Base-by-base conservation (phyloP, 2,797 vertebrate genomes). In the Cyprinodon diabolis region DNA sequence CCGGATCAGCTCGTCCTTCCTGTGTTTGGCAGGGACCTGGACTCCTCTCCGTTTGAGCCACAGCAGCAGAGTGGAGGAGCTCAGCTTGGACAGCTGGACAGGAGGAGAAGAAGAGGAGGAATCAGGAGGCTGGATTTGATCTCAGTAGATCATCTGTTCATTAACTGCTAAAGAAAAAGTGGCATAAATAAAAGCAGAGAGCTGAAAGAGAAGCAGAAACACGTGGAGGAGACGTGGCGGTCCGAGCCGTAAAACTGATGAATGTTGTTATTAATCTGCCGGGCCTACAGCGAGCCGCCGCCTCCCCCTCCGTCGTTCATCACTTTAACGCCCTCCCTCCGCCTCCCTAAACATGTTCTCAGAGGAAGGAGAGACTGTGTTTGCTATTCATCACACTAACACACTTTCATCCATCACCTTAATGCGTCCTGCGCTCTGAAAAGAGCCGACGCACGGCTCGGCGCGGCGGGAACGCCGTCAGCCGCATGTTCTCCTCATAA, bases 1-100 rank as follows among this genome's bases (percentile, higher is more conserved):
- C 82, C 92, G 79, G 75, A 95, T 90, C 70, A 95, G 89, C 76
- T 94, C 89, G 77, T 93, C 92, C 90, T 95, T 95, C 90, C 72
- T 93, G 66, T 84, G 89, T 79, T 83, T 92, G 79, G 89, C 56
- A 6, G 72, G 19, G 19, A 94, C 78, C 1, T 17, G 35, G 13
- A 91, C 76, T 35, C 93, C 91, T 84, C 87, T 85, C 78, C 73
- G 81, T 77, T 63, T 94, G 73, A 95, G 76, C 94, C 94, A 95
- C 60, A 82, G 43, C 80, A 88, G 69, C 71, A 95, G 90, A 63
- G 92, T 88, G 0, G 48, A 70, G 1, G 77, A 75, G 58, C 75
- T 95, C 80, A 95, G 56, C 78, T 84, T 87, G 8, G 71, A 88
- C 76, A 93, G 69, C 94, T 95, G 77, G 21, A 68, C 25, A 30